Evolutionary conservation across 2,113 vertebrate genomes (phyloP), one percentile per base, ranked within the genome.

Genomic region (Leiothrix lutea): DNA sequence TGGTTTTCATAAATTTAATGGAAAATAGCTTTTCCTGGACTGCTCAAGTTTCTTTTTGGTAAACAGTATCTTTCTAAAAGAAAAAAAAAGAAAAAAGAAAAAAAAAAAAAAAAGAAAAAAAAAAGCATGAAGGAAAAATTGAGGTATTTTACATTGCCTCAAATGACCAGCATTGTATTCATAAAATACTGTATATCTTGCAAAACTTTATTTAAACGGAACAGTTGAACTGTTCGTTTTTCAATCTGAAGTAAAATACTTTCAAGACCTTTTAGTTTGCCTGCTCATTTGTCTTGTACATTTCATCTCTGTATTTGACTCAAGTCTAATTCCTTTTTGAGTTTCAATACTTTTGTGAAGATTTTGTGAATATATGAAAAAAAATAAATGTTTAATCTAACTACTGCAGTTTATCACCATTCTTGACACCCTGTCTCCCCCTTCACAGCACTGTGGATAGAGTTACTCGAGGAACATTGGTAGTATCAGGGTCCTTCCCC

Each of bases 1-100:
- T 98, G 97, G 97, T 98, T 98, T 98, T 98, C 98, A 98, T 98
- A 98, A 98, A 98, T 98, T 95, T 98, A 98, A 97, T 98, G 98
- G 97, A 96, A 98, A 98, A 97, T 98, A 97, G 98, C 97, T 98
- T 98, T 98, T 98, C 98, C 98, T 97, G 97, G 91, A 98, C 94
- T 98, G 97, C 97, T 98, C 97, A 98, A 94, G 97, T 98, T 98
- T 98, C 97, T 98, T 98, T 98, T 98, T 98, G 97, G 98, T 98
- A 98, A 98, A 98, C 98, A 98, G 85, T 98, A 98, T 97, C 95
- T 98, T 98, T 98, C 97, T 98, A 98, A 98, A 97, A 98, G 40
- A 97, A 83, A 92, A 95, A 86, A 89, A 81, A 69, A 42, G 40
- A 44, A 60, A 58, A 15, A 9, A 14, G 4, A 31, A 50, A 64